Base-by-base conservation (phyloP, 2,113 vertebrate genomes). In the Peucedramus taeniatus region DNA sequence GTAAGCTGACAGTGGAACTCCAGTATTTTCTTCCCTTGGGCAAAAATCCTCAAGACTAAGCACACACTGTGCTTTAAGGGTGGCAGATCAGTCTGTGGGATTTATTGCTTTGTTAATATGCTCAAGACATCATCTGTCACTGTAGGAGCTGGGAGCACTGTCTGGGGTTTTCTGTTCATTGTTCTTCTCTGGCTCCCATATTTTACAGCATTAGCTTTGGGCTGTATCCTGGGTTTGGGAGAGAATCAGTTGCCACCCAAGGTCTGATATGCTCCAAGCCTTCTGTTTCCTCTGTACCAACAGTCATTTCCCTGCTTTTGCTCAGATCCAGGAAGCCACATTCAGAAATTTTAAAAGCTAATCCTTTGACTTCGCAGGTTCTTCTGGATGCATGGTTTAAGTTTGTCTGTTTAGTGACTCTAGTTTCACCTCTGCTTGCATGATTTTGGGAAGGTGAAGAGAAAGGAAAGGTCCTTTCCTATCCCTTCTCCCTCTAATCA, bases 61-160 rank as follows among this genome's bases (percentile, higher is more conserved):
- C 28, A 28, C 39, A 60, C 7, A 3, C 37, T 42, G 26, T 64
- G 42, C 91, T 95, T 77, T 64, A n/a, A 74, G 82, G 82, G 80
- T 78, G 56, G 51, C 86, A 91, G 77, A 83, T 87, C 71, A 51
- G 51, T 82, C 72, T 54, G 10, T 81, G 51, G 68, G 69, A 77
- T 89, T 86, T 93, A 80, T 63, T 95, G 78, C 94, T 74, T 72
- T 90, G 42, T 74, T 93, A 74, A 87, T 85, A 31, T 28, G 39
- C 59, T 86, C 54, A 70, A 61, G 91, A 76, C 66, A 44, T 69
- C 76, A 28, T 74, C 87, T 76, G 77, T 80, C 79, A 59, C 70
- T 69, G 44, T 3, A 7, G 53, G 65, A 64, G 27, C 84, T 37
- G 63, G 45, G 82, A 82, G 42, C 24, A 0, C 66, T 85, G n/a